A percentile compares a stretch with the other conserved stretches of the same genome.
Conservation (phyloP, 2,797 vertebrate genomes). For the Rhinatrema bivittatum region DNA sequence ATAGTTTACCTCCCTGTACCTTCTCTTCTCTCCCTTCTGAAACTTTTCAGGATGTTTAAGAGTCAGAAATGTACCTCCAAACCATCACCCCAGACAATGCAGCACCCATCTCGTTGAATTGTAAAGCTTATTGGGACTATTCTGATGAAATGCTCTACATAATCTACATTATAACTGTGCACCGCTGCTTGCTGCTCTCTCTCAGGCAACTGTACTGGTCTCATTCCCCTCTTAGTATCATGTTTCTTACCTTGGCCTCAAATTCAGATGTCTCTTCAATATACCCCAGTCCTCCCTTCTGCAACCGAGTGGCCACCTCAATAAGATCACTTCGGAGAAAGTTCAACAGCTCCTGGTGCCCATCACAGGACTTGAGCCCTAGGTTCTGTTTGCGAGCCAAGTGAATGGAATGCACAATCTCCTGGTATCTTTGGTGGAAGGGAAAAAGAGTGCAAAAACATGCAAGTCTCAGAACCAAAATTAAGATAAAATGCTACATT, state of each 20-base stretch:
- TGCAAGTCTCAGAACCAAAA: neutral
- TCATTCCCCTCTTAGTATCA: no score
- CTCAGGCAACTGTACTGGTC: no score
- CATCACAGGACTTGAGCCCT: slow-evolving; percentile 80
- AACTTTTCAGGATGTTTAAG: no score
- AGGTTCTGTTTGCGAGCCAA: slow-evolving; percentile 76
- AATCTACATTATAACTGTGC: no score
- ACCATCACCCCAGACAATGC: no score
- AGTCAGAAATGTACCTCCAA: no score
- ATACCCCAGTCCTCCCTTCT: slow-evolving; percentile 91
- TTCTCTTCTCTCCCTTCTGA: no score
- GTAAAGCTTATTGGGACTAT: no score
- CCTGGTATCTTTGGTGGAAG: slow-evolving; percentile 72
- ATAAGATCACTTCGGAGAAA: slow-evolving; percentile 86
- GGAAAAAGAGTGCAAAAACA: neutral
- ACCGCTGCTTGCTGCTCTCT: no score
- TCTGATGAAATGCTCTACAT: no score
- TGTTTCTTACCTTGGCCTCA: slow-evolving; percentile 69
- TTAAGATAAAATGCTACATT: neutral
- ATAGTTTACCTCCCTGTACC: no score
- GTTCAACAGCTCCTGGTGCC: slow-evolving; percentile 78
- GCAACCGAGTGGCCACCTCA: slow-evolving; percentile 84
- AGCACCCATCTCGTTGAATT: no score
- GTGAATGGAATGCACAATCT: slow-evolving; percentile 84
- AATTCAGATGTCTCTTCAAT: slow-evolving; percentile 74